Evolutionary conservation across 2,797 vertebrate genomes (phyloP), one percentile per base, ranked within the genome.

Genomic region (Cirrhinus molitorella): DNA sequence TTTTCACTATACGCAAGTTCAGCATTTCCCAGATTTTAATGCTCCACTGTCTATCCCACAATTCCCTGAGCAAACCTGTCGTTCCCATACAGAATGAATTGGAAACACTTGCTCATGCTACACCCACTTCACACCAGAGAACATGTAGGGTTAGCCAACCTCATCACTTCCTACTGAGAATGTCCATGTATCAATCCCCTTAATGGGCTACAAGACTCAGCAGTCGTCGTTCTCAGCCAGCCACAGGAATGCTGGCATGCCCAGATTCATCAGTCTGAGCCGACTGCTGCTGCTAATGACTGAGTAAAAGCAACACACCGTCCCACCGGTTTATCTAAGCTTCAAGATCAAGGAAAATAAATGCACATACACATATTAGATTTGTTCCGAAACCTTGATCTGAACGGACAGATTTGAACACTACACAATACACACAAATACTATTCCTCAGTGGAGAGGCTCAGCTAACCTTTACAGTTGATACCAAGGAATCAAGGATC

Each of bases 161-260:
- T 80, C 67, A 66, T 79, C 74, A 57, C 73, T 75, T 77, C 78
- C 81, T 73, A 66, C 81, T 78, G 80, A 83, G 84, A 83, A 51
- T 67, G 65, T 57, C 67, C 71, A 78, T 74, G 82, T 81, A 78
- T 85, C 84, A 85, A 81, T n/a, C 55, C 70, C 55, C 71, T 78
- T 87, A 89, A 89, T 86, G 71, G 57, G 70, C 79, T 84, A 68
- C 81, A 75, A 70, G 37, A 78, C 78, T 66, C 49, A 73, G 49
- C 78, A 75, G 70, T 70, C 68, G 45, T 70, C 57, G 63, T 81
- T 34, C 37, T 83, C 53, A 67, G 43, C 16, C 14, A 71, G 37
- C 47, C 40, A 61, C 13, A 31, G 61, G 59, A 70, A 55, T 7
- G 12, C 70, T 72, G 71, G 49, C 49, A 78, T 37, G 59, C 37